Evolutionary conservation across 2,797 vertebrate species (phyloP).

Genomic region (Galago senegalensis): DNA sequence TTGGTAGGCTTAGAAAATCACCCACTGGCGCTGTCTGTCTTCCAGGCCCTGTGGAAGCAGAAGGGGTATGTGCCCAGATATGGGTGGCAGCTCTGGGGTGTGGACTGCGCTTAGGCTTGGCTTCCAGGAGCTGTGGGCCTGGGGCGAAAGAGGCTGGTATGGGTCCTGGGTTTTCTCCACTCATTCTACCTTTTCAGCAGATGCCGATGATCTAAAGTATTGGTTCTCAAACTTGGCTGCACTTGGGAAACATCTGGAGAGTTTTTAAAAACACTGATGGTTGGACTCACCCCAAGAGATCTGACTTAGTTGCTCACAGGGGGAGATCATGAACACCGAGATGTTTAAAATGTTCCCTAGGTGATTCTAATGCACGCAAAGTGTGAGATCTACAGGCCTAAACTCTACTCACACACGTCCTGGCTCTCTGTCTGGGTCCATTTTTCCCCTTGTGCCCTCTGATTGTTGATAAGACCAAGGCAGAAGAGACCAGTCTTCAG

Average conservation of each 20-base stretch:
- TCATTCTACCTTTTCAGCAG: not conserved
- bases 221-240: constrained; percentile 6
- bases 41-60: not conserved
- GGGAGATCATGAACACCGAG: not conserved
- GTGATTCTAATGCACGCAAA: not conserved
- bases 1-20: not conserved
- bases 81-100: not conserved
- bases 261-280: not conserved
- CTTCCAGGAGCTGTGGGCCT: not conserved
- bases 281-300: not conserved
- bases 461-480: not conserved
- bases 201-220: too few relatives aligned
- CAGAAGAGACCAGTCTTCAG: not conserved
- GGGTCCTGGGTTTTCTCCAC: not conserved
- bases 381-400: not conserved
- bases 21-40: not conserved
- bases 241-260: not conserved
- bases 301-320: not conserved
- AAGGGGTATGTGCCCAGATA: not conserved
- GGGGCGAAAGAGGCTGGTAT: not conserved
- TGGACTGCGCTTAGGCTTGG: too few relatives aligned
- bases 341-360: not conserved
- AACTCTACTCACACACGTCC: accelerated
- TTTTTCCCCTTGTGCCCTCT: not conserved
- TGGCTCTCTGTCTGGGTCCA: not conserved